A percentile compares a stretch with the other conserved stretches of the same genome.
phyloP scores from a whole-genome alignment of 2,113 vertebrate species.

The Chloropsis cyanopogon region DNA sequence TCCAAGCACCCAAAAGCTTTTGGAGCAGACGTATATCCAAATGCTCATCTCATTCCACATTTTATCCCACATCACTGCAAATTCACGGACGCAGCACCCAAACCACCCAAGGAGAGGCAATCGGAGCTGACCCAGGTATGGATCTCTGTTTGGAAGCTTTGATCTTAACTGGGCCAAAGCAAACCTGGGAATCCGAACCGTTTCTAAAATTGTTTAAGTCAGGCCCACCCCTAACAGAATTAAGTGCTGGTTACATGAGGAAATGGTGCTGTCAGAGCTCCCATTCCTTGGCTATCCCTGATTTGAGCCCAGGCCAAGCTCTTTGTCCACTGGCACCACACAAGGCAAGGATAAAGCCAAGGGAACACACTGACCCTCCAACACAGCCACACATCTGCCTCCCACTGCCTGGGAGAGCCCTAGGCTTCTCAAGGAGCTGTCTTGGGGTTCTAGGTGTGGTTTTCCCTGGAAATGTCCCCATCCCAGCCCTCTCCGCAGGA shows the following conservation, averaged over 20 bases:
- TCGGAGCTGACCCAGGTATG: background rate
- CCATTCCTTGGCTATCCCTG: background rate
- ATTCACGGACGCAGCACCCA: background rate
- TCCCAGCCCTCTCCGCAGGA: background rate
- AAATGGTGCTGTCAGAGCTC: background rate
- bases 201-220: background rate
- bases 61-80: conserved; percentile 10
- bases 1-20: conserved; percentile 10
- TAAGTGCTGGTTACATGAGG: conserved; percentile 54
- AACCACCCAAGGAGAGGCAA: background rate
- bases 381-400: background rate
- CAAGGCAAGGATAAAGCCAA: background rate
- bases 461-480: background rate
- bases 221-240: conserved; percentile 1
- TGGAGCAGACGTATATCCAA: conserved; percentile 66
- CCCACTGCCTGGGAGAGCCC: background rate
- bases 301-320: background rate
- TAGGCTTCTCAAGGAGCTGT: background rate
- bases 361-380: background rate
- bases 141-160: background rate
- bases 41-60: conserved; percentile 54
- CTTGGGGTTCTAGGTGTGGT: background rate
- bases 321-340: background rate
- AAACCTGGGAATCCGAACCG: background rate
- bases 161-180: background rate